Conservation (phyloP, 2,113 vertebrate genomes). For the Pseudorasbora parva region DNA sequence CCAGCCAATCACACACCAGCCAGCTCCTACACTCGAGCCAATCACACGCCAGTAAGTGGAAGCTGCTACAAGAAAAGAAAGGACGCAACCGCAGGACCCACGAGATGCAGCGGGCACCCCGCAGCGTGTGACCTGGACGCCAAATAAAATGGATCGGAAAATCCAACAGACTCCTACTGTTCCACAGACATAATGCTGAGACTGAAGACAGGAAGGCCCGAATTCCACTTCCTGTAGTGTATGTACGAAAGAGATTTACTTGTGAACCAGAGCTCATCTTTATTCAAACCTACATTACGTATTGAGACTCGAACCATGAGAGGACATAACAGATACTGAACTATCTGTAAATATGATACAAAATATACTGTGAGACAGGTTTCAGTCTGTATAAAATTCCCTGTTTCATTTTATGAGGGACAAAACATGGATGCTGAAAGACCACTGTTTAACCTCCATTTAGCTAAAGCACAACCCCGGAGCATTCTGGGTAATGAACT, state of each 20-base stretch:
- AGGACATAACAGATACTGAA: conserved; percentile 37
- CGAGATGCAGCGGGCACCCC: conserved; percentile 93
- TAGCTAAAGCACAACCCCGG: conserved; percentile 42
- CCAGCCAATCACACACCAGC: conserved; percentile 70
- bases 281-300: conserved; percentile 21
- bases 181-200: conserved; percentile 76
- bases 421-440: conserved; percentile 44
- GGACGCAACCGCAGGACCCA: conserved; percentile 98
- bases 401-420: conserved; percentile 50
- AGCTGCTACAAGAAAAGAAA: conserved; percentile 97
- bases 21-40: conserved; percentile 71
- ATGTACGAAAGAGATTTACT: conserved; percentile 70
- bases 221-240: conserved; percentile 77
- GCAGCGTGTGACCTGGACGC: conserved; percentile 86
- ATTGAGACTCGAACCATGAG: conserved; percentile 34
- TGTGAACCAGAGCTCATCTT: conserved; percentile 19
- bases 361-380: conserved; percentile 23
- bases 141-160: conserved; percentile 46
- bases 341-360: conserved; percentile 58
- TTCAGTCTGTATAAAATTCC: conserved; percentile 8
- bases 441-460: conserved; percentile 45
- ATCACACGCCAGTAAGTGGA: conserved; percentile 88
- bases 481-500: conserved; percentile 37
- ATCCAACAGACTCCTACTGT: conserved; percentile 45
- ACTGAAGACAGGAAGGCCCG: conserved; percentile 82